Evolutionary conservation across 1,140 invertebrate genomes (phyloP).

Genomic region (Dufourea novaeangliae): DNA sequence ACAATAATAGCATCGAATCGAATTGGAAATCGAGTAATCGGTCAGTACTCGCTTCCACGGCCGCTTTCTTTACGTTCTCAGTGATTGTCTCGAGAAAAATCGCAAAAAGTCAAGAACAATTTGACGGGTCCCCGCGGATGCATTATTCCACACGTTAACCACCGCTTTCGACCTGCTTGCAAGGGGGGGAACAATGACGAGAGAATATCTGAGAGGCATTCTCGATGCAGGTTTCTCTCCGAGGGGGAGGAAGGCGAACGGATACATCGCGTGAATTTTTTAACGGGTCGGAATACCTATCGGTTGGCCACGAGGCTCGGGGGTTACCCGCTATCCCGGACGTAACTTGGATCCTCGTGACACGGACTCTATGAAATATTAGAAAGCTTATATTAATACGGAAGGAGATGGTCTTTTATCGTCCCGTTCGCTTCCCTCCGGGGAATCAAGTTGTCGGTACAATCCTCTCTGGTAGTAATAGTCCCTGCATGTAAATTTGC

Average conservation of each 20-base stretch:
- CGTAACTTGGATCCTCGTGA: not conserved
- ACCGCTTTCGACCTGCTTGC: not conserved
- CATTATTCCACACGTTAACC: not conserved
- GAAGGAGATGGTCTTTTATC: not conserved
- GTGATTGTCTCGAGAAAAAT: not conserved
- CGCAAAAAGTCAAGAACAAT: not conserved
- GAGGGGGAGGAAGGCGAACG: not conserved
- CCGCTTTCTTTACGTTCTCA: not conserved
- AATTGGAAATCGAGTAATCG: too few relatives aligned
- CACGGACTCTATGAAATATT: not conserved
- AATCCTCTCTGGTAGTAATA: too few relatives aligned
- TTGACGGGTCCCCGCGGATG: not conserved
- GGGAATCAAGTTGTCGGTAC: too few relatives aligned
- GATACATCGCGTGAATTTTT: slow-evolving; percentile 24
- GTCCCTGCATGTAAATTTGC: too few relatives aligned
- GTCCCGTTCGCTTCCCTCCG: not conserved
- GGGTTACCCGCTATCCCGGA: not conserved
- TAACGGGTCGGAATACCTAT: slow-evolving; percentile 15
- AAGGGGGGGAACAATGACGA: slow-evolving; percentile 8
- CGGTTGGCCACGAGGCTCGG: not conserved
- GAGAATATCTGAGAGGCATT: slow-evolving; percentile 20
- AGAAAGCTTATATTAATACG: not conserved
- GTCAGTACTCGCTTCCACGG: not conserved
- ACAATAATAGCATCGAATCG: not conserved
- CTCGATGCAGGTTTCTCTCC: not conserved